Base-by-base conservation (phyloP, 2,888 invertebrate genomes). In the Mesochorus sp. region DNA sequence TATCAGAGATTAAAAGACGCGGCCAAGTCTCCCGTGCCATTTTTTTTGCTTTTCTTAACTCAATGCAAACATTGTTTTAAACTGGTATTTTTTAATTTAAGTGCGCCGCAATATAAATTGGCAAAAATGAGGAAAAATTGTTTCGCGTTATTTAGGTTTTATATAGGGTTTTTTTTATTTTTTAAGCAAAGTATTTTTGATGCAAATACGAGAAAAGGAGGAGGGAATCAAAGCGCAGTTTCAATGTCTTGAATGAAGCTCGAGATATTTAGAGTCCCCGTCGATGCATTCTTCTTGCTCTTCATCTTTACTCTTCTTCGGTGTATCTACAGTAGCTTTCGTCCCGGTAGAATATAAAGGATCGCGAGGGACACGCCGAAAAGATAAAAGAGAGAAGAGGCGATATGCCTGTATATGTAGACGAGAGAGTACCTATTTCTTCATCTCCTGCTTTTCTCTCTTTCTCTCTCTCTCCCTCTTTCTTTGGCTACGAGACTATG, bases 241-340 rank as follows among this genome's bases (percentile, higher is more conserved):
- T n/a, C n/a, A n/a, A n/a, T n/a, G n/a, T n/a, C n/a, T n/a, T n/a
- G n/a, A n/a, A n/a, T n/a, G n/a, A n/a, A n/a, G n/a, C n/a, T n/a
- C n/a, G 74, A 78, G 80, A 86, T 85, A 84, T 84, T 86, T 85
- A 75, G 84, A 84, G 82, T 87, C 84, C 86, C 87, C 86, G 86
- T 87, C 86, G 83, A 83, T 81, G 82, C 81, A 74, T 82, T 81
- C 83, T 81, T n/a, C 57, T 61, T 71, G 73, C 72, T 76, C 79
- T 67, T 80, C 80, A 70, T 57, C 51, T 37, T 64, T 44, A 6
- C 28, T 34, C 62, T 21, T 68, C 55, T 64, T 53, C 57, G 51
- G 53, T 68, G 73, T 55, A 68, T 73, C 39, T 28, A 47, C 51
- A 12, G 51, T 34, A 28, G 34, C 44, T 31, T 44, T 12, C 59